Base-by-base conservation (phyloP, 2,113 vertebrate genomes). In the Cariama cristata region DNA sequence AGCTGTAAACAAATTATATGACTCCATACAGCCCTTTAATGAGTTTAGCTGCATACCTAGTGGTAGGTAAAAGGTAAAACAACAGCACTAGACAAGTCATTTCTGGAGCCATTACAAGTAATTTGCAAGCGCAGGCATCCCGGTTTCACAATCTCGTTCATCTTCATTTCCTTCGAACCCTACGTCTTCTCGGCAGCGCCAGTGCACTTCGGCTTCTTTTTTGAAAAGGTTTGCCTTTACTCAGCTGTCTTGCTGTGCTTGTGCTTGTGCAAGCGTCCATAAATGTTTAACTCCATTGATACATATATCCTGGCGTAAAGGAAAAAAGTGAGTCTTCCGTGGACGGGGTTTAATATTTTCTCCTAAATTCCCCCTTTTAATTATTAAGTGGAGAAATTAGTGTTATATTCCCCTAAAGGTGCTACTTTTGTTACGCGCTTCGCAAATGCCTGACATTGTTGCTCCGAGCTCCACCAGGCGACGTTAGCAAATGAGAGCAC, bases 61-160 rank as follows among this genome's bases (percentile, higher is more conserved):
- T 81, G 56, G 79, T 90, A 95, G 95, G 95, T 85, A 93, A 97
- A 97, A 96, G 92, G 96, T 91, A 74, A 93, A 93, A 30, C 79
- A 90, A 74, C 92, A 96, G 76, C n/a, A 11, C 53, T 23, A 89
- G 91, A 23, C 88, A 95, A 93, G 97, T 95, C 2, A 68, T 95
- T 97, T 91, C 84, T 95, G 93, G 90, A 94, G 35, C 30, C 64
- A 77, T 63, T 80, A 74, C 80, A 93, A 88, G 49, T 50, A 40
- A 95, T 94, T 94, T 88, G 89, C 88, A 88, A 95, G 94, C 6
- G 0, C 90, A 80, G 87, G 71, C 90, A 91, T 86, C 79, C 68
- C 58, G 9, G 86, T 93, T 93, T 94, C 40, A 63, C 92, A 96
- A 81, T 79, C 95, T 73, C 28, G 7, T 45, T 96, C 80, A 82